Evolutionary conservation across 1,140 invertebrate genomes (phyloP), one percentile per base, ranked within the genome.

Genomic region (Oppia nitens): DNA sequence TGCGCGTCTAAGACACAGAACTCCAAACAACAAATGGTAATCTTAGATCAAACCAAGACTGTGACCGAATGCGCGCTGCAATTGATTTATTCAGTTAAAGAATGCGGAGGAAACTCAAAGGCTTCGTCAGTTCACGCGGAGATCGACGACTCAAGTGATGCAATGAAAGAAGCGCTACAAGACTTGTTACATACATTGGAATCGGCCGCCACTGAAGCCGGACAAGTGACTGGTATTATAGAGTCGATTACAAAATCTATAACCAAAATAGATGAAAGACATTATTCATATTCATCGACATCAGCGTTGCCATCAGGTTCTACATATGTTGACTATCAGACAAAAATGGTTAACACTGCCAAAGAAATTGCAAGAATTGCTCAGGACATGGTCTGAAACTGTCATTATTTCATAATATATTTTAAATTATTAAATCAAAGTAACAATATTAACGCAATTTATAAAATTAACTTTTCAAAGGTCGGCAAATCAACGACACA

Each of bases 261-360:
- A 69, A 79, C 83, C 0, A 74, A 82, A 27, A 77, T 95, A 54
- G 52, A 54, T 26, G 59, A 54, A 55, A 24, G 32, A 1, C 23
- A 47, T 24, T 54, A 50, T 27, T 24, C 28, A 12, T 60, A 48
- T 40, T 40, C 32, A 40, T 40, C 32, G 32, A 40, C 32, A 40
- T 40, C 32, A 17, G 17, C 32, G 6, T 40, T 40, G 32, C 23
- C 40, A 40, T 53, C 51, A 29, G 60, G 54, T 62, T 49, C 47
- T 23, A 56, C 73, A 1, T 97, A 90, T 69, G 93, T 95, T 2
- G 91, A 97, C 71, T 95, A 92, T 71, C 95, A 98, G 71, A 96
- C 93, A 0, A 77, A 90, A 57, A 98, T 98, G 92, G 89, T 97
- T 2, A 81, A 82, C 61, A 79, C 82, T 45, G 83, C 88, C 1